Conservation (phyloP, 2,888 invertebrate genomes). For the Tetramorium bicarinatum region DNA sequence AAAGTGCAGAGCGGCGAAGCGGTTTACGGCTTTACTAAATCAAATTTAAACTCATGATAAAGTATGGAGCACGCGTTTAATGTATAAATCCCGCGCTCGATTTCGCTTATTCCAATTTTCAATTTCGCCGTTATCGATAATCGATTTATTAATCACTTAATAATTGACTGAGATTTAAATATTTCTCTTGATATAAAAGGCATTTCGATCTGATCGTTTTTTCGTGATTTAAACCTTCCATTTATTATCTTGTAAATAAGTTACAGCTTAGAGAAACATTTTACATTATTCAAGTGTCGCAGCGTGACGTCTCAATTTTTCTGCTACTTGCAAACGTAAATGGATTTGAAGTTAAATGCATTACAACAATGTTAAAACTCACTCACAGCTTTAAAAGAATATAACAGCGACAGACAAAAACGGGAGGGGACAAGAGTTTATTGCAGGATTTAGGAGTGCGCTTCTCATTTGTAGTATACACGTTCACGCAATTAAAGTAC, state of each 20-base stretch:
- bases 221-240: background rate
- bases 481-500: constrained; percentile 38
- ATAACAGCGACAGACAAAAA: background rate
- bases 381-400: background rate
- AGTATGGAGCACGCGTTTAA: constrained; percentile 33
- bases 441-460: constrained; percentile 12
- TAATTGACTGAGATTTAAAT: background rate
- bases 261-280: background rate
- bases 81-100: background rate
- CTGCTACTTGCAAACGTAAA: background rate
- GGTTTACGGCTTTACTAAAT: constrained; percentile 53
- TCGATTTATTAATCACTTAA: constrained; percentile 22
- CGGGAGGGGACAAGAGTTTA: background rate
- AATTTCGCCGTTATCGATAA: constrained; percentile 11
- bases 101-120: constrained; percentile 16
- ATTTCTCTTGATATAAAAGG: background rate
- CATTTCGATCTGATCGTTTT: background rate
- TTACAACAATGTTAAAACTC: background rate
- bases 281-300: background rate
- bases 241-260: background rate
- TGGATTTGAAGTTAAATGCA: background rate
- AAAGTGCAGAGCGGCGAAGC: constrained; percentile 44
- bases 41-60: constrained; percentile 48
- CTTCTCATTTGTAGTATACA: constrained; percentile 43
- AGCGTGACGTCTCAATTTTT: background rate